Percentiles rank a stretch among this genome's conserved stretches.
Conservation (phyloP, 2,888 invertebrate genomes). For the Torymus tubicola region DNA sequence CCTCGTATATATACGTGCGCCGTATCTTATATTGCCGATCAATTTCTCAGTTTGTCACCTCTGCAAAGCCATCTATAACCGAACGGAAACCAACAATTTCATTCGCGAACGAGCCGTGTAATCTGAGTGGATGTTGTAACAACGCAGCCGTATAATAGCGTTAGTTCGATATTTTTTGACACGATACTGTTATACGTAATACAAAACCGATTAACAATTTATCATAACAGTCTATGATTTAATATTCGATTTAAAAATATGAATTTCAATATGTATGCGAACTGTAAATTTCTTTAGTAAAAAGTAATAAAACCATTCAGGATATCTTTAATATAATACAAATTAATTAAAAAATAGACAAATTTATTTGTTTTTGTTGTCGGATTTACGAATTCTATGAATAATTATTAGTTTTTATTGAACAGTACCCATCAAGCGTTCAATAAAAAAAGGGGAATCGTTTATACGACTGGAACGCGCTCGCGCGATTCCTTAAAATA, state of each 20-base stretch:
- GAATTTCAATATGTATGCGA: too few species aligned
- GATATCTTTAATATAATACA: too few species aligned
- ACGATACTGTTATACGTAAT: neutral
- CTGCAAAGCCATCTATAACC: constrained; percentile 6
- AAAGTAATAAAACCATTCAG: too few species aligned
- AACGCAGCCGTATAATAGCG: neutral
- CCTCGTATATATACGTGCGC: neutral
- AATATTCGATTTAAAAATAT: too few species aligned
- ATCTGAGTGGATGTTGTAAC: neutral
- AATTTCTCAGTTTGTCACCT: constrained; percentile 27
- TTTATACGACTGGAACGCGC: neutral
- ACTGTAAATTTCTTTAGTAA: too few species aligned
- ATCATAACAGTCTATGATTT: too few species aligned
- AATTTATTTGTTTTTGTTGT: too few species aligned
- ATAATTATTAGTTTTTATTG: too few species aligned
- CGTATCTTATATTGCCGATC: constrained; percentile 9
- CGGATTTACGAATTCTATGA: too few species aligned
- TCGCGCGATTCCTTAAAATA: neutral
- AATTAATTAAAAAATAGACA: too few species aligned
- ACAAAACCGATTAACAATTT: neutral
- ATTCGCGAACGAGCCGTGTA: constrained; percentile 6
- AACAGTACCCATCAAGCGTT: too few species aligned
- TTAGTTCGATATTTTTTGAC: constrained; percentile 8
- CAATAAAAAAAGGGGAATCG: too few species aligned
- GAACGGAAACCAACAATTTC: constrained; percentile 27